Base-by-base conservation (phyloP, 2,888 invertebrate species). In the Anodontia alba region DNA sequence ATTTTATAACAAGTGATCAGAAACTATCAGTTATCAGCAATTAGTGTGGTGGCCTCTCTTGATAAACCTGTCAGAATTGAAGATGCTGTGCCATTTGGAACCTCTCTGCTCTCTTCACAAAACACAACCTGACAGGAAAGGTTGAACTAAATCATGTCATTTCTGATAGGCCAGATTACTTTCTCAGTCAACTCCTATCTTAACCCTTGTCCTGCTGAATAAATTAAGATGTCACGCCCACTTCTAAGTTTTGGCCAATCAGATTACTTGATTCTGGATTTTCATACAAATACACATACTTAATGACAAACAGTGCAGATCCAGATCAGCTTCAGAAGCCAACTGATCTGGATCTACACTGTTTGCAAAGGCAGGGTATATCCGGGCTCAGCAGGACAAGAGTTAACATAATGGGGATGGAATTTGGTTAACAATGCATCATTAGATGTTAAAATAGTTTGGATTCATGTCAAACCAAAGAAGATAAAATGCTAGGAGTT, bases 351-450 rank as follows among this genome's bases (percentile, higher is more conserved):
- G n/a, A n/a, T n/a, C n/a, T n/a, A n/a, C n/a, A n/a, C n/a, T n/a
- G n/a, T n/a, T n/a, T n/a, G n/a, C n/a, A n/a, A n/a, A n/a, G n/a
- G n/a, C n/a, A n/a, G n/a, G n/a, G n/a, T n/a, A n/a, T n/a, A n/a
- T n/a, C n/a, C n/a, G n/a, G n/a, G n/a, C n/a, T n/a, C n/a, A n/a
- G 38, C 12, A 38, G 38, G 38, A 12, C 12, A 12, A 38, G 38
- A 12, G 38, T 38, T 46, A 26, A 54, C 26, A 54, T 54, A 54
- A 54, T 54, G 29, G 29, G 54, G 3, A 3, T 54, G 54, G 62
- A 62, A 62, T 62, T 62, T 62, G 62, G 33, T 62, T 62, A 62
- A 62, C 62, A 62, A 62, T 62, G 62, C 33, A 33, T 62, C 62
- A 62, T 62, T 62, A 38, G 38, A 38, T 12, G 7, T 12, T 38